These are phyloP conservation scores for Melanerpes aurifrons DNA, from an alignment of 2,113 vertebrate species.

Conservation along the genomic window DNA sequence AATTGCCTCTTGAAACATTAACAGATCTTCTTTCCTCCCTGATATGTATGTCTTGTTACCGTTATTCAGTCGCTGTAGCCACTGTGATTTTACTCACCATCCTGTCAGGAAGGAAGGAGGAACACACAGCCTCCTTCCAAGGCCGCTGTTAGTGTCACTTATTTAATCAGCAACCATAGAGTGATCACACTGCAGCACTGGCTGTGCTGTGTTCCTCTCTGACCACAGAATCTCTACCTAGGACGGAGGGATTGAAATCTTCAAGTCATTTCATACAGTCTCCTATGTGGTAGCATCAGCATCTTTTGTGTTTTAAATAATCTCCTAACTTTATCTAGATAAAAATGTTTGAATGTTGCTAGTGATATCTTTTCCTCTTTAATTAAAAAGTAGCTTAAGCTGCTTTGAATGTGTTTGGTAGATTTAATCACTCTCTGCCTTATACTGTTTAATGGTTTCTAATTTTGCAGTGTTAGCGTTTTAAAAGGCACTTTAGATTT, in stretches of 20 bases:
- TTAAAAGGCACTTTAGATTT: conserved; percentile 77
- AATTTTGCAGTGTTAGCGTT: conserved; percentile 78
- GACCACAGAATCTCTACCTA: background rate
- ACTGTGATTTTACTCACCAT: conserved; percentile 23
- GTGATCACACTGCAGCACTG: conserved; percentile 7
- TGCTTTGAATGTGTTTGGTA: conserved; percentile 76
- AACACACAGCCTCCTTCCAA: conserved; percentile 35
- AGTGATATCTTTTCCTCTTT: conserved; percentile 80
- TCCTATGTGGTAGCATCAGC: conserved; percentile 2
- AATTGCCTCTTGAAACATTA: background rate
- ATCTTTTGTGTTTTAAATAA: conserved; percentile 68
- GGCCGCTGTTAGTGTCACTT: conserved; percentile 50
- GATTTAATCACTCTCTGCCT: conserved; percentile 81
- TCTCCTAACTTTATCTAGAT: conserved; percentile 73
- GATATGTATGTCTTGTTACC: background rate
- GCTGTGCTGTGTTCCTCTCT: background rate
- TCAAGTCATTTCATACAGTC: background rate
- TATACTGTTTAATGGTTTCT: conserved; percentile 82
- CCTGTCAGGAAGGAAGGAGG: conserved; percentile 58
- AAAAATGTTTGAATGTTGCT: conserved; percentile 76
- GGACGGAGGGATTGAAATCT: background rate
- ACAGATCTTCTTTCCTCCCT: background rate
- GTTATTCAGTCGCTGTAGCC: background rate
- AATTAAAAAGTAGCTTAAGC: conserved; percentile 84
- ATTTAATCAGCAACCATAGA: conserved; percentile 45